Base-by-base conservation (phyloP, 2,113 vertebrate species). In the Gallinago jamesoni region DNA sequence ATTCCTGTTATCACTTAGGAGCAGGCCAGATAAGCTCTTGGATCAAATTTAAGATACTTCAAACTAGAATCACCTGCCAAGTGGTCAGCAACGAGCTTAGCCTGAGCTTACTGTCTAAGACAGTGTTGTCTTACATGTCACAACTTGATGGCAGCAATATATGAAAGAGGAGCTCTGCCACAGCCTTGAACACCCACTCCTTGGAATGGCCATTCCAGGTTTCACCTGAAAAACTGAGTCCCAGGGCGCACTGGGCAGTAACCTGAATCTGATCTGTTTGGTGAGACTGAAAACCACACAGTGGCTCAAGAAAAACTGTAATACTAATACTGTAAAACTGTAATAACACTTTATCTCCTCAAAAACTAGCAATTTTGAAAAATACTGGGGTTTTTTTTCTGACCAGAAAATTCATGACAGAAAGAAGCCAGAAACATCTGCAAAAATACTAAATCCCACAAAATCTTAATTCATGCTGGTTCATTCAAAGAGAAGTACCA, bases 1-100 rank as follows among this genome's bases (percentile, higher is more conserved):
- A 56, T 53, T 86, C 13, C 43, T 92, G 48, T 82, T 92, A 63
- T 72, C 33, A 2, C 68, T 80, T 67, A 50, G 74, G 72, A 94
- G 66, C 55, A 67, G 64, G 15, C 13, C 72, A 90, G 93, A 50
- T 66, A 88, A 86, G 37, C 45, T 74, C 73, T 55, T 39, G 72
- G 68, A 94, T 90, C 41, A 89, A 81, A 92, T 84, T 90, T 70
- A 48, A 95, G 83, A 63, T 48, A 47, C 7, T 41, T 67, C 68
- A 57, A 69, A 41, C 57, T 76, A 73, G 89, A 86, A 59, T 60
- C 73, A 48, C 28, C 53, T 37, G 59, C 64, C 83, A 93, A 81
- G 37, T 10, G 76, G 48, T 88, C 56, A 81, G 2, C 12, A 90
- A 78, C 1, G 14, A 59, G 76, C 33, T 95, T 39, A 89, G 19